Base-by-base conservation (phyloP, 2,113 vertebrate genomes). In the Haemorhous mexicanus region DNA sequence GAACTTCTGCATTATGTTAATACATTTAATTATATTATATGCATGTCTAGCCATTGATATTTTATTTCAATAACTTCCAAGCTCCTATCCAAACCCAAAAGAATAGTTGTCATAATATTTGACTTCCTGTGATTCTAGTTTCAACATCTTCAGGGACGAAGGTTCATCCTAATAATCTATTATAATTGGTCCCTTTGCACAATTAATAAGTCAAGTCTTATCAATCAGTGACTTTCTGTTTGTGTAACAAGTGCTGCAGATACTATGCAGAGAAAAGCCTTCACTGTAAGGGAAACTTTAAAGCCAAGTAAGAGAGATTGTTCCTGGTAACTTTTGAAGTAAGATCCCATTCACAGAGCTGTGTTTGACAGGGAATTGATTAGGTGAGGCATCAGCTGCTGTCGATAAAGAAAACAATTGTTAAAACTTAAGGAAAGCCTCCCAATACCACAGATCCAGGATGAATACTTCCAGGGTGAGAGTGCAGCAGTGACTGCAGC, bases 61-160 rank as follows among this genome's bases (percentile, higher is more conserved):
- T 95, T 90, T 89, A 87, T 96, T 94, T 74, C 41, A 87, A 63
- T 77, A 96, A 81, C 79, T 84, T 95, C 76, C 56, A 94, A 87
- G 49, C 28, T 93, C 73, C 69, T 76, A 96, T 85, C 43, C 43
- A 92, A 96, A 58, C 86, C 88, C 76, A 78, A 56, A 93, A 78
- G 76, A 95, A 86, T 91, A 93, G 62, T 75, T 91, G 59, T 59
- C 95, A 96, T 76, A 94, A 95, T 95, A 94, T 95, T 94, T 92
- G 78, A 58, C 67, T 95, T 95, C 24, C 67, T 95, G 59, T 76
- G 80, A 78, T 94, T 93, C 67, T 43, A 90, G 44, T 53, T 24
- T 58, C 50, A 91, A 68, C 58, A 83, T 76, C 85, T 96, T 80
- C 32, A 95, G 70, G 39, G 73, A 95, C 22, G 93, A 92, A 63